phyloP scores from a whole-genome alignment of 2,888 invertebrate genomes.

The Geotrupes spiniger region DNA sequence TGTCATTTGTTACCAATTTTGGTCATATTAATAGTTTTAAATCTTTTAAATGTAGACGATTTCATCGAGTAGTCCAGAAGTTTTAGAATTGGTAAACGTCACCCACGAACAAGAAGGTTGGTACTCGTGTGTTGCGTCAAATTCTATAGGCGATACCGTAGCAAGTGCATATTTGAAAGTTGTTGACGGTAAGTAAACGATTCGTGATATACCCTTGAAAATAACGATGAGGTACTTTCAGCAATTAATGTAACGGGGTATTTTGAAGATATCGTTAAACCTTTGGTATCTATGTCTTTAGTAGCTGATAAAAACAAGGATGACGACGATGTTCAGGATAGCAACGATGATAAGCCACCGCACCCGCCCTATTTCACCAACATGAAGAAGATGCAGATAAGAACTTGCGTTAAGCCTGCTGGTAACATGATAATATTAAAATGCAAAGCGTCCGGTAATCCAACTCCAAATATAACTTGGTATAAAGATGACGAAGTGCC shows the following conservation, averaged over 20 bases:
- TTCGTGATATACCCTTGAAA: too few relatives aligned
- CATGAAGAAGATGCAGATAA: constrained; percentile 48
- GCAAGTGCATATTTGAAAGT: constrained; percentile 83
- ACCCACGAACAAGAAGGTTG: constrained; percentile 88
- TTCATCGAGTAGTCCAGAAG: constrained; percentile 47
- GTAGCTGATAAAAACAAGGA: background rate
- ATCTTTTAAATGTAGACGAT: too few relatives aligned
- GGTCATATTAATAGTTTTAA: too few relatives aligned
- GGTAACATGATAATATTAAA: constrained; percentile 71
- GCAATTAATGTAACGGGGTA: too few relatives aligned
- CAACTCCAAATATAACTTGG: constrained; percentile 84
- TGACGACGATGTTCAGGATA: background rate
- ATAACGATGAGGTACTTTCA: too few relatives aligned
- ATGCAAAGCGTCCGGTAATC: constrained; percentile 72
- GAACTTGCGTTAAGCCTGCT: constrained; percentile 66
- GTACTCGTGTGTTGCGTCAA: constrained; percentile 93
- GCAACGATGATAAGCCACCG: background rate
- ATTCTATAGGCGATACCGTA: constrained; percentile 75
- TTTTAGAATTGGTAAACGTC: constrained; percentile 77
- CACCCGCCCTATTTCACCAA: constrained; percentile 46
- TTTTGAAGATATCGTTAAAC: too few relatives aligned
- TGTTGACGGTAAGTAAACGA: constrained; percentile 63
- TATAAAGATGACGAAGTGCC: constrained; percentile 65
- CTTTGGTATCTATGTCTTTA: background rate
- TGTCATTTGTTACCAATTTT: too few relatives aligned